Evolutionary conservation across 2,888 invertebrate genomes (phyloP).

Genomic region (Xestia xanthographa): DNA sequence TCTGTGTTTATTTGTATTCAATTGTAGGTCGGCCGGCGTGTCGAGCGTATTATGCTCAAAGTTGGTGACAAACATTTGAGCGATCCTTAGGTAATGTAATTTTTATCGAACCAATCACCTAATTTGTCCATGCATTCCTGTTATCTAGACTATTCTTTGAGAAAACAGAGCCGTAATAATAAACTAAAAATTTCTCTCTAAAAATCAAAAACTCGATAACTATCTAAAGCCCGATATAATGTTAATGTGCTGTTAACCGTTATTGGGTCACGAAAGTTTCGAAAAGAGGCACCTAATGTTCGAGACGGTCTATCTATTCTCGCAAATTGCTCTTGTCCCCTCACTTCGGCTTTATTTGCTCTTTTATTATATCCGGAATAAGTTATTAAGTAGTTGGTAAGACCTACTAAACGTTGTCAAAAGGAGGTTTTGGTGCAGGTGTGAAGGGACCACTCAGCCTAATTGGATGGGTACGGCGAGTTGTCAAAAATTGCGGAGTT

Average conservation of each 20-base stretch:
- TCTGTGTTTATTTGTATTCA: constrained; percentile 10
- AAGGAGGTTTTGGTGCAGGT: constrained; percentile 22
- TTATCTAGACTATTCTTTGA: neutral
- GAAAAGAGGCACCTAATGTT: constrained; percentile 46
- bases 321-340: constrained; percentile 52
- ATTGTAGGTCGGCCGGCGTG: constrained; percentile 7
- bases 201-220: constrained; percentile 30
- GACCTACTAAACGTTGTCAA: constrained; percentile 21
- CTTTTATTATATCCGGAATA: constrained; percentile 49
- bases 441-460: constrained; percentile 42
- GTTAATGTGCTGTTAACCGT: constrained; percentile 52
- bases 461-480: constrained; percentile 47
- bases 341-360: constrained; percentile 47
- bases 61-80: no score
- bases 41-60: neutral
- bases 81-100: no score
- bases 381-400: constrained; percentile 43
- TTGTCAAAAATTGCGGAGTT: constrained; percentile 47
- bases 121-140: no score
- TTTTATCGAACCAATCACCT: no score
- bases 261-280: constrained; percentile 56
- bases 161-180: neutral
- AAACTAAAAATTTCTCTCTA: constrained; percentile 25
- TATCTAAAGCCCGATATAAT: constrained; percentile 42
- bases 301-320: constrained; percentile 51